Conservation (phyloP, 2,113 vertebrate genomes). For the Paratilapia polleni region DNA sequence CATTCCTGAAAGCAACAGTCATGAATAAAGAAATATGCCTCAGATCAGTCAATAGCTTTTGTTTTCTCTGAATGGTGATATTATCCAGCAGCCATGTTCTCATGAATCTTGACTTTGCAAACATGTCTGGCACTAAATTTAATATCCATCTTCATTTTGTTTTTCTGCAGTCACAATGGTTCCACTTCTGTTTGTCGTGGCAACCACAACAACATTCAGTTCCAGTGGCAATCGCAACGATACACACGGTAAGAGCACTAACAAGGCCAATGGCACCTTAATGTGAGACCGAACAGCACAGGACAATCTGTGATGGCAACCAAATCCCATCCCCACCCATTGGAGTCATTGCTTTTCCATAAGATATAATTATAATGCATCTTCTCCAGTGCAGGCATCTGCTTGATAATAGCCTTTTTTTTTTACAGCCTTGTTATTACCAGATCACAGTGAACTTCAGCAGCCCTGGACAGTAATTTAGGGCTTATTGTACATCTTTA, state of each 20-base stretch:
- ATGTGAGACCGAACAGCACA: conserved; percentile 28
- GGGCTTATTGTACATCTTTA: conserved; percentile 46
- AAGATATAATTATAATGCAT: conserved; percentile 43
- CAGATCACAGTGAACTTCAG: conserved; percentile 48
- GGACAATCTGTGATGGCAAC: conserved; percentile 4
- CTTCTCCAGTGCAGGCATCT: conserved; percentile 27
- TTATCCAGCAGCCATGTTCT: conserved; percentile 21
- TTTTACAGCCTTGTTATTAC: conserved; percentile 58
- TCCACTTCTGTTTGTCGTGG: conserved; percentile 76
- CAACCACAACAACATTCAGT: conserved; percentile 54
- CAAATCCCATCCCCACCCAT: neutral
- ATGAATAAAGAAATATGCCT: conserved; percentile 47
- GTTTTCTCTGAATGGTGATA: conserved; percentile 43
- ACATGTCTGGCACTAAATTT: conserved; percentile 57
- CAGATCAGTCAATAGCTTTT: conserved; percentile 57
- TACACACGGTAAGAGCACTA: conserved; percentile 57
- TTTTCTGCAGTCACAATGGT: conserved; percentile 81
- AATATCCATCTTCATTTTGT: conserved; percentile 67
- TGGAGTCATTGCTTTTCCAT: conserved; percentile 39
- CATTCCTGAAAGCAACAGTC: conserved; percentile 63
- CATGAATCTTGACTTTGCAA: conserved; percentile 40
- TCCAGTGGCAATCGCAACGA: conserved; percentile 46
- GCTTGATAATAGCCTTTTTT: conserved; percentile 56
- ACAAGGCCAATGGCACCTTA: neutral
- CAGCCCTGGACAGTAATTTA: conserved; percentile 58